Percentiles rank a stretch among this genome's conserved stretches.
Conservation (phyloP, 1,140 invertebrate genomes). For the Meloidogyne exigua region DNA sequence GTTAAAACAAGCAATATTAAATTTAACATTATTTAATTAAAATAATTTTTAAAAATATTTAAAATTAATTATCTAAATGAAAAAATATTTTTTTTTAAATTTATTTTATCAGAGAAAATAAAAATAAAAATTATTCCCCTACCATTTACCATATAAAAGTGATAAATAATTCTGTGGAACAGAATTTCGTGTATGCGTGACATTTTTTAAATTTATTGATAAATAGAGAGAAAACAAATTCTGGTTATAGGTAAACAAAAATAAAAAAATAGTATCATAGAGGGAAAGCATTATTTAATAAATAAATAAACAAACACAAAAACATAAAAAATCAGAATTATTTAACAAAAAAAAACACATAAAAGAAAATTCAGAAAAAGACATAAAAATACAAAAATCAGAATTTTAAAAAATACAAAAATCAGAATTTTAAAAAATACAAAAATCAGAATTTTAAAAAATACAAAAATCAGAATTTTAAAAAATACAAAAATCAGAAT, state of each 20-base stretch:
- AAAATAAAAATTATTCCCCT: background rate
- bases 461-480: background rate
- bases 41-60: no score
- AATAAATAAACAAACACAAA: background rate
- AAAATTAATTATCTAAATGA: background rate
- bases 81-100: background rate
- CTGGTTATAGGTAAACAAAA: slow-evolving; percentile 13
- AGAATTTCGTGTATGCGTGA: background rate
- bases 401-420: no score
- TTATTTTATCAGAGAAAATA: background rate
- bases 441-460: no score
- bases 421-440: background rate
- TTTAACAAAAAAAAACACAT: background rate
- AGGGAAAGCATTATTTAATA: no score
- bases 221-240: background rate
- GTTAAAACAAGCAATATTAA: background rate
- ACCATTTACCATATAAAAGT: background rate
- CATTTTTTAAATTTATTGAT: background rate
- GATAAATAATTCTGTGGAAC: background rate
- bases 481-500: no score
- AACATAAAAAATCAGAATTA: background rate
- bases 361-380: background rate
- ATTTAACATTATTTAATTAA: background rate
- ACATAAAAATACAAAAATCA: no score
- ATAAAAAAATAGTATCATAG: background rate